These are phyloP conservation scores for Cervus canadensis DNA, from an alignment of 2,113 vertebrate genomes.

Conservation along the genomic window DNA sequence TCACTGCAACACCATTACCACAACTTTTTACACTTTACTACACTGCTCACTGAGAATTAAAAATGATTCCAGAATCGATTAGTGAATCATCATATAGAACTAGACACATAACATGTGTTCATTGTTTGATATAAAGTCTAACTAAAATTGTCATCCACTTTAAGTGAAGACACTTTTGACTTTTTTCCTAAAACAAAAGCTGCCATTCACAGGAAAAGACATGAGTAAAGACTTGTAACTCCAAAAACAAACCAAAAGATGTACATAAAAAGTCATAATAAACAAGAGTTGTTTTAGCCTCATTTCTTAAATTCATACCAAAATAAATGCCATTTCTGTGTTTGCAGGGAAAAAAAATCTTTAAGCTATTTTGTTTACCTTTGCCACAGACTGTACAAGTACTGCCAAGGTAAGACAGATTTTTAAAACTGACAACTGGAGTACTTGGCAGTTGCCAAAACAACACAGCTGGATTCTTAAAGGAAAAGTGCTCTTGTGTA, in stretches of 20 bases:
- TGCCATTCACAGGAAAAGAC: neutral
- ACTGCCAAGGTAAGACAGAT: constrained; percentile 50
- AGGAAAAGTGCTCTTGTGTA: constrained; percentile 11
- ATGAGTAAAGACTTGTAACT: neutral
- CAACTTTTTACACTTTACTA: neutral
- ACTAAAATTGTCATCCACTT: neutral
- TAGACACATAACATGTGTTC: neutral
- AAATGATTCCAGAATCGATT: neutral
- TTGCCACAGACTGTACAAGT: constrained; percentile 37
- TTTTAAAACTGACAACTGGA: constrained; percentile 64
- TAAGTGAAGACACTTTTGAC: neutral
- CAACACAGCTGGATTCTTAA: constrained; percentile 45
- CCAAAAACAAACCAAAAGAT: neutral
- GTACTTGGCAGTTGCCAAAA: constrained; percentile 62
- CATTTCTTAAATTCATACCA: neutral
- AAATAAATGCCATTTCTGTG: constrained; percentile 20
- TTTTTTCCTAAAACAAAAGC: neutral
- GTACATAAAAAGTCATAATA: neutral
- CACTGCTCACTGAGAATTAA: neutral
- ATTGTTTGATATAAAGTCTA: neutral
- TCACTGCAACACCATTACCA: neutral
- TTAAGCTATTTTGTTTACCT: constrained; percentile 51
- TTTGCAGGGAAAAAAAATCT: neutral
- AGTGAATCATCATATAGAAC: neutral
- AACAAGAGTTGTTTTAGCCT: constrained; percentile 14